These are phyloP conservation scores for Sarcophaga caerulescens DNA, from an alignment of 2,888 invertebrate species.

Conservation along the genomic window DNA sequence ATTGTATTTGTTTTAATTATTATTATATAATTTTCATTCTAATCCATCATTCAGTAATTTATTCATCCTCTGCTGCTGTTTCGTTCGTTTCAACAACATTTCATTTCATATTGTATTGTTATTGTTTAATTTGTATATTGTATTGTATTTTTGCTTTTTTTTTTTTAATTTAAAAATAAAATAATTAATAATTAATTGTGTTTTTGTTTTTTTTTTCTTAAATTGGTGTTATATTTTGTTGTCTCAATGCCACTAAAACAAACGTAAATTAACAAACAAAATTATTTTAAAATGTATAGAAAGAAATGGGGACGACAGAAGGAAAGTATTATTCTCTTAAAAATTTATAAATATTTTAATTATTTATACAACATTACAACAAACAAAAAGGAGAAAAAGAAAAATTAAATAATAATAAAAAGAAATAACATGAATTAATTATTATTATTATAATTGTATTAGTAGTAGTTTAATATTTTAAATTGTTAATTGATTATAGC, in stretches of 20 bases:
- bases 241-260: conserved; percentile 21
- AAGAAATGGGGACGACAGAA: not conserved
- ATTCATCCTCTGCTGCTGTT: not conserved
- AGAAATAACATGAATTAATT: conserved; percentile 5
- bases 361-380: not conserved
- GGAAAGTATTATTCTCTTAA: not conserved
- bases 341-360: conserved; percentile 22
- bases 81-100: conserved; percentile 4
- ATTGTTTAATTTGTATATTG: conserved; percentile 1
- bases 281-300: not conserved
- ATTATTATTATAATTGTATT: not conserved
- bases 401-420: not conserved
- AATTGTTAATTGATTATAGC: conserved; percentile 45
- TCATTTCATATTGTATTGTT: not conserved
- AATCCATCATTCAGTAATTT: not conserved
- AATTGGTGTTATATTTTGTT: conserved; percentile 1
- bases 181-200: not conserved
- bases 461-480: conserved; percentile 8
- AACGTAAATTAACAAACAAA: not conserved
- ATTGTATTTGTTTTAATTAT: not conserved
- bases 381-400: not conserved
- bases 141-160: not conserved
- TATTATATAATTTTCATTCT: not conserved
- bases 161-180: not conserved
- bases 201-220: not conserved